Conservation (phyloP, 2,113 vertebrate species). For the Aviceda subcristata region DNA sequence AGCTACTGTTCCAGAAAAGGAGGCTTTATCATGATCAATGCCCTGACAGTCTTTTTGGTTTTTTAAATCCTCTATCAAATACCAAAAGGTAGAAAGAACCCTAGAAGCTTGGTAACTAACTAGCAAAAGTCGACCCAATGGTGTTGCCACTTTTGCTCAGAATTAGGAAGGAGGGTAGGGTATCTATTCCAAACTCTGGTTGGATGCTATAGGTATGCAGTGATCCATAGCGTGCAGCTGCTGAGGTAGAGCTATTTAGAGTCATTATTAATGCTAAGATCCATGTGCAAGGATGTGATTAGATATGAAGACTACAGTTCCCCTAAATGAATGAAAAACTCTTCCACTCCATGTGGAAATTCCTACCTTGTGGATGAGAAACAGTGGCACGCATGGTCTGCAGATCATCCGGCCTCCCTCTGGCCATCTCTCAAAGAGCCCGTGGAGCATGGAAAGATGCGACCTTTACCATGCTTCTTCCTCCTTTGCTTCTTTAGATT, state of each 20-base stretch:
- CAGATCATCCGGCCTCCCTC: not conserved
- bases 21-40: not conserved
- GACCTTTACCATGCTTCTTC: not conserved
- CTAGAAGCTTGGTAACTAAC: not conserved
- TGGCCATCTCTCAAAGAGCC: not conserved
- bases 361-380: not conserved
- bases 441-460: not conserved
- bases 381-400: not conserved
- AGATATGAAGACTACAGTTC: not conserved
- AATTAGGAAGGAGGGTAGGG: not conserved
- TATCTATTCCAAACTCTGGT: not conserved
- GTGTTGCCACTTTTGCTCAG: not conserved
- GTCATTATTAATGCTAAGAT: not conserved
- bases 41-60: not conserved
- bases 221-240: not conserved
- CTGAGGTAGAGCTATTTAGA: rapidly evolving
- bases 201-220: not conserved
- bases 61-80: not conserved
- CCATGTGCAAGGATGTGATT: not conserved
- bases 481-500: not conserved
- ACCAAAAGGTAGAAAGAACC: not conserved
- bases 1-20: not conserved
- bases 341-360: not conserved
- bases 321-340: not conserved
- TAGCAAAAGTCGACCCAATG: not conserved